Conservation (phyloP, 2,797 vertebrate genomes). For the Enteromius afrohamiltoni region DNA sequence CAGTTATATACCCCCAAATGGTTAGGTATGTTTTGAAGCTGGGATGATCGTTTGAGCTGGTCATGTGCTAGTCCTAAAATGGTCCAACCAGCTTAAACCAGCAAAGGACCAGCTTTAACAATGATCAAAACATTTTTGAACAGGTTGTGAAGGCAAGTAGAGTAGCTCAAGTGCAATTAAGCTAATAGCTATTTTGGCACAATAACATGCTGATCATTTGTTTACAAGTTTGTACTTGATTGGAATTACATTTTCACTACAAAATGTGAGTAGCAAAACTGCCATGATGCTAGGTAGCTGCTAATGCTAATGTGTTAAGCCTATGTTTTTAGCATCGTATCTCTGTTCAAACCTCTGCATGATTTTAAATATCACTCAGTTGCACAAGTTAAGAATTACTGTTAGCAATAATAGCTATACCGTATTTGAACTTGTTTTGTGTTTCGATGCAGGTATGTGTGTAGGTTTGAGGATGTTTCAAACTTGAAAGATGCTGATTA, state of each 20-base stretch:
- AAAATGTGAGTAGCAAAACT: neutral
- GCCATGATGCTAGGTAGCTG: neutral
- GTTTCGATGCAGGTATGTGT: neutral
- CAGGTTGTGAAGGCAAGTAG: neutral
- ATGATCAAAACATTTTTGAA: no score
- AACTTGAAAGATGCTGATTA: constrained; percentile 19
- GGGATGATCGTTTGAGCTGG: no score
- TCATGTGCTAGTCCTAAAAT: no score
- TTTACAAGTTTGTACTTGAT: neutral
- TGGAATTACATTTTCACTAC: neutral
- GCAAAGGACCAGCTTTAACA: no score
- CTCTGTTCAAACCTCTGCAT: neutral
- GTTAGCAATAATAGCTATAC: neutral
- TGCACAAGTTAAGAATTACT: neutral
- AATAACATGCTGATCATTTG: neutral
- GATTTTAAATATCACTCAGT: neutral
- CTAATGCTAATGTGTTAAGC: neutral
- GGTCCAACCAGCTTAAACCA: no score
- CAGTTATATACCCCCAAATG: neutral
- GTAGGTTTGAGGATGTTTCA: neutral
- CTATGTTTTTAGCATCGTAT: neutral
- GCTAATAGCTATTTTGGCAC: neutral
- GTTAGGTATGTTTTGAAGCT: no score
- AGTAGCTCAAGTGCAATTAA: neutral
- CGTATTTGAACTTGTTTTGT: neutral